Evolutionary conservation across 2,797 vertebrate genomes (phyloP).

Genomic region (Hafferia zeledoni): DNA sequence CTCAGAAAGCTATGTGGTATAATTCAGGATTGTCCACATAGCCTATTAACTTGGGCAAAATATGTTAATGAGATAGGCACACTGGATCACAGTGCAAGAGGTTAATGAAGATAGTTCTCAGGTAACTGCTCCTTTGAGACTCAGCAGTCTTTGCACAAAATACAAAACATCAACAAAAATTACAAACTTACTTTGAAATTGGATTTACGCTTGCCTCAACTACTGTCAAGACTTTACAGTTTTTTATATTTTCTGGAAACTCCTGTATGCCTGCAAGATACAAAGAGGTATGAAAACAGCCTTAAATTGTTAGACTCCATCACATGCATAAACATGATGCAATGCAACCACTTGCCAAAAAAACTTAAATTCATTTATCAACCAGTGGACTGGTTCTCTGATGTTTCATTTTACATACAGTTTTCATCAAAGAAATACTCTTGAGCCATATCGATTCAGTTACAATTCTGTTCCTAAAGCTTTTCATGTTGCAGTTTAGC

Average conservation of each 20-base stretch:
- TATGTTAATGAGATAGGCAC: not conserved
- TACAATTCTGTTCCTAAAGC: not conserved
- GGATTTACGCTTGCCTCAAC: slow-evolving; percentile 98
- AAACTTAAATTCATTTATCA: not conserved
- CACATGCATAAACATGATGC: not conserved
- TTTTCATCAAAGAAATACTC: not conserved
- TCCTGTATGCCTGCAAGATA: slow-evolving; percentile 92
- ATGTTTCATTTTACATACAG: not conserved
- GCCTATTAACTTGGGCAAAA: not conserved
- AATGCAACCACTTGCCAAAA: not conserved
- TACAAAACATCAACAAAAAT: accelerated
- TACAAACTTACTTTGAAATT: slow-evolving; percentile 92
- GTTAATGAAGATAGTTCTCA: not conserved
- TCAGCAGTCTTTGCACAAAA: not conserved
- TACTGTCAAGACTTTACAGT: slow-evolving; percentile 93
- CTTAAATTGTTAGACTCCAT: not conserved
- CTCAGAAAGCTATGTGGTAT: not conserved
- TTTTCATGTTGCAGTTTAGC: not conserved
- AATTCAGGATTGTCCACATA: not conserved
- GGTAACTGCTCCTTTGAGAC: not conserved
- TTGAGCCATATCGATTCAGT: not conserved
- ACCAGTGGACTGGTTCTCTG: not conserved
- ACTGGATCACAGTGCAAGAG: not conserved
- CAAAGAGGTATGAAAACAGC: not conserved
- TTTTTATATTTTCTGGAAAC: slow-evolving; percentile 99